Conservation (phyloP, 2,113 vertebrate genomes). For the Bungarus multicinctus region DNA sequence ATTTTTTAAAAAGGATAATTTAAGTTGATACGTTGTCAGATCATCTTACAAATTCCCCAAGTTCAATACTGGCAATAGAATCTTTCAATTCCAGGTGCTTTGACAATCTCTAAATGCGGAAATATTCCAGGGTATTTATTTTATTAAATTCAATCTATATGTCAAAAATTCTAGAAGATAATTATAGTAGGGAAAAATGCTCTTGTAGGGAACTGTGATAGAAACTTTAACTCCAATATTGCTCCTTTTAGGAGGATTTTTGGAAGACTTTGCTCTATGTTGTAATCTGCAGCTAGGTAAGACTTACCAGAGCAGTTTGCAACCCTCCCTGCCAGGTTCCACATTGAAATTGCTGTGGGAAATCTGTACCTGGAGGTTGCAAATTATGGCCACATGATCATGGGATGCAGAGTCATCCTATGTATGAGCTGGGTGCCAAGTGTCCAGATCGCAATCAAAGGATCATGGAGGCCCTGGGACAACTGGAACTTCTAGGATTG, state of each 20-base stretch:
- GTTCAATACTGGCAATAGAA: too few relatives aligned
- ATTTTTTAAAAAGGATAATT: too few relatives aligned
- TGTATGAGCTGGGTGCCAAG: too few relatives aligned
- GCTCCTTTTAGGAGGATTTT: background rate
- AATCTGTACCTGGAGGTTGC: background rate
- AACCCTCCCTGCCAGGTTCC: too few relatives aligned
- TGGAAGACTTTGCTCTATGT: background rate
- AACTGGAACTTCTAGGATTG: background rate
- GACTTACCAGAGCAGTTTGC: too few relatives aligned
- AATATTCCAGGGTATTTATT: background rate
- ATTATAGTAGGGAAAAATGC: background rate
- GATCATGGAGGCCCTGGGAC: background rate
- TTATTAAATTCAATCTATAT: background rate
- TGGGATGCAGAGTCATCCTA: background rate
- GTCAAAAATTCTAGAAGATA: background rate
- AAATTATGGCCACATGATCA: background rate
- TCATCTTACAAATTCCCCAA: too few relatives aligned
- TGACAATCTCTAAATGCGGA: background rate
- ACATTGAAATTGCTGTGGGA: background rate
- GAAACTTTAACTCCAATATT: background rate
- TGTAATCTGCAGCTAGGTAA: background rate
- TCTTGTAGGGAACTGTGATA: background rate
- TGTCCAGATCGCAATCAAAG: too few relatives aligned
- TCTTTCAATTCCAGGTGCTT: background rate
- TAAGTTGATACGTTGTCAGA: too few relatives aligned